phyloP scores from a whole-genome alignment of 1,140 invertebrate genomes.

The Proctacanthus coquilletti region DNA sequence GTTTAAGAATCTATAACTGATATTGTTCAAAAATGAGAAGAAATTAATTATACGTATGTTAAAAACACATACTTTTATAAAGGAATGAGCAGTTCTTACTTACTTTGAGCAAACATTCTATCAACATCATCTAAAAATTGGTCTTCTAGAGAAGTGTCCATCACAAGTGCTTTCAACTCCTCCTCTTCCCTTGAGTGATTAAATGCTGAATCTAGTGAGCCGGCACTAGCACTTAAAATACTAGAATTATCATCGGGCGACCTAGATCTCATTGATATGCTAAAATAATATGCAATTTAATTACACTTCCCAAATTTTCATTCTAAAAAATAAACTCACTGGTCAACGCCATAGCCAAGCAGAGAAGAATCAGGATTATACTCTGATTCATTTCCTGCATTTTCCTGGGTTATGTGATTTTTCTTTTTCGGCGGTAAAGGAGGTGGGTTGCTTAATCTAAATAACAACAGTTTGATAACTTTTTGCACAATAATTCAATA shows the following conservation, averaged over 20 bases:
- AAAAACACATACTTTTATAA: too few relatives aligned
- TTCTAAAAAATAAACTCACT: slow-evolving; percentile 16
- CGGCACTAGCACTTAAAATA: slow-evolving; percentile 54
- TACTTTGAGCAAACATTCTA: slow-evolving; percentile 9
- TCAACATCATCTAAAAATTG: slow-evolving; percentile 8
- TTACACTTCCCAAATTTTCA: neutral
- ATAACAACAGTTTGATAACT: neutral
- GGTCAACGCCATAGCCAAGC: slow-evolving; percentile 39
- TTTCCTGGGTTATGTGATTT: slow-evolving; percentile 29
- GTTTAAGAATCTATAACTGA: too few relatives aligned
- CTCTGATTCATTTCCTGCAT: slow-evolving; percentile 32
- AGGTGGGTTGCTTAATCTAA: slow-evolving; percentile 36
- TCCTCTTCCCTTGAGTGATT: slow-evolving; percentile 68
- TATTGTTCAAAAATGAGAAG: too few relatives aligned
- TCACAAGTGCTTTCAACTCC: slow-evolving; percentile 37
- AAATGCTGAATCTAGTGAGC: slow-evolving; percentile 67
- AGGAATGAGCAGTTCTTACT: slow-evolving; percentile 4
- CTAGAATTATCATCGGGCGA: slow-evolving; percentile 52
- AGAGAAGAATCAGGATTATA: slow-evolving; percentile 33
- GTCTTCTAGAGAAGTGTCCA: slow-evolving; percentile 7
- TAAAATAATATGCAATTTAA: slow-evolving; percentile 12
- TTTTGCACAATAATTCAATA: neutral
- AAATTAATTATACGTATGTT: too few relatives aligned
- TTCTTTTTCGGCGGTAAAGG: slow-evolving; percentile 61
- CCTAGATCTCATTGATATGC: slow-evolving; percentile 42